Base-by-base conservation (phyloP, 2,797 vertebrate species). In the Sebastes reedi region DNA sequence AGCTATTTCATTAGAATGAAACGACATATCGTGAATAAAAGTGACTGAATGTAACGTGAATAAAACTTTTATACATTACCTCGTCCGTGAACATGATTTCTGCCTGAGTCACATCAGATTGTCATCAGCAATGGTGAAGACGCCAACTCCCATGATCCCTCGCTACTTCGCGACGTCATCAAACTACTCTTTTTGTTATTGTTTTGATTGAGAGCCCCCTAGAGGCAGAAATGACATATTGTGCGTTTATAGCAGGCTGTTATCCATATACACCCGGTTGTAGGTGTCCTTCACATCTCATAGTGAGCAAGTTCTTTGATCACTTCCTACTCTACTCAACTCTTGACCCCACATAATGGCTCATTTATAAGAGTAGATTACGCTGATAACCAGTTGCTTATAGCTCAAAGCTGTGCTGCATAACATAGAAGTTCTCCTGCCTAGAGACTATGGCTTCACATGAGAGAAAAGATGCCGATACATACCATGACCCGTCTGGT, bases 401-500 rank as follows among this genome's bases (percentile, higher is more conserved):
- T 4, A 71, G 52, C 72, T 84, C 83, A 58, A 58, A 85, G 67
- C 20, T 73, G 55, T 18, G 34, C 71, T 69, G 59, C 18, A 52
- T 67, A 36, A 64, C 39, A 73, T 62, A 42, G 24, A 56, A 59
- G 79, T 36, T 71, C 64, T 77, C 54, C 42, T 52, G 66, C 65
- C 29, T 42, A 29, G 58, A 74, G 85, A 79, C 79, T 83, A 72
- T 89, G 88, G 78, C 86, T 39, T 24, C 52, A 80, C 76, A 86
- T 83, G 82, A 85, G 78, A 88, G 81, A 70, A 81, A 87, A 85
- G 72, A 90, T 81, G 77, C 81, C 66, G 76, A 80, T 77, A 27
- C 84, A 79, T 85, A 84, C 62, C 86, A 76, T 89, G 90, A 83
- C 89, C 86, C 22, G 74, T 52, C 58, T 73, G 80, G 91, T 80